These are phyloP conservation scores for Anoncus sp. DNA, from an alignment of 2,888 invertebrate genomes.

Conservation along the genomic window DNA sequence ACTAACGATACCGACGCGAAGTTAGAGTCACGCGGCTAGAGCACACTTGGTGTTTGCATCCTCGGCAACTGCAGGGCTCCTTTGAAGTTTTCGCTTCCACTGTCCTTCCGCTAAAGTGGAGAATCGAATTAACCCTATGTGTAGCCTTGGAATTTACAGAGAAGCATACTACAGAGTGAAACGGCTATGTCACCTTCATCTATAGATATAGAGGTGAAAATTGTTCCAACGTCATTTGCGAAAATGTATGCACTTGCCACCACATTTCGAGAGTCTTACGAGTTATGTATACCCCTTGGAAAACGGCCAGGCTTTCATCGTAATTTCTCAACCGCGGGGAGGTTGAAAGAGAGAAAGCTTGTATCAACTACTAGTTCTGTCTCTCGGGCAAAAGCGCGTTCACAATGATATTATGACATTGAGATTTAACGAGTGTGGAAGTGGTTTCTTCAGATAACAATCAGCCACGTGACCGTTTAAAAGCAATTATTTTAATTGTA, in stretches of 20 bases:
- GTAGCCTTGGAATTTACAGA: background rate
- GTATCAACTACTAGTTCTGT: no score
- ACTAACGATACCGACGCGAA: background rate
- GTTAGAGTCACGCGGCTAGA: background rate
- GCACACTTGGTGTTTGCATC: background rate
- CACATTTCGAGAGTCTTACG: background rate
- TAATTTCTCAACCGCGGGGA: no score
- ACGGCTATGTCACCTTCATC: background rate
- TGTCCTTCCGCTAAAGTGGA: background rate
- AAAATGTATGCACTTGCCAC: background rate
- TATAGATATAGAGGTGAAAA: background rate
- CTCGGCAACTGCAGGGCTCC: background rate
- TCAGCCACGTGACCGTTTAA: no score
- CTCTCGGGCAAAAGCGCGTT: no score
- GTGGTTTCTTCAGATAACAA: no score
- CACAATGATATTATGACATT: no score
- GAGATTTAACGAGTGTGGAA: no score
- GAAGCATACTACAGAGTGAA: background rate
- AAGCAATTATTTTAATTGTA: no score
- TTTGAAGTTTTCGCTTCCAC: constrained; percentile 10
- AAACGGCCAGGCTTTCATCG: no score
- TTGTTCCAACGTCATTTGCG: background rate
- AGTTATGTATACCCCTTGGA: background rate
- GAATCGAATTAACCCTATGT: background rate
- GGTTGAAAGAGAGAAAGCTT: no score